Conservation (phyloP, 2,888 invertebrate genomes). For the Drosophila meridionalis region DNA sequence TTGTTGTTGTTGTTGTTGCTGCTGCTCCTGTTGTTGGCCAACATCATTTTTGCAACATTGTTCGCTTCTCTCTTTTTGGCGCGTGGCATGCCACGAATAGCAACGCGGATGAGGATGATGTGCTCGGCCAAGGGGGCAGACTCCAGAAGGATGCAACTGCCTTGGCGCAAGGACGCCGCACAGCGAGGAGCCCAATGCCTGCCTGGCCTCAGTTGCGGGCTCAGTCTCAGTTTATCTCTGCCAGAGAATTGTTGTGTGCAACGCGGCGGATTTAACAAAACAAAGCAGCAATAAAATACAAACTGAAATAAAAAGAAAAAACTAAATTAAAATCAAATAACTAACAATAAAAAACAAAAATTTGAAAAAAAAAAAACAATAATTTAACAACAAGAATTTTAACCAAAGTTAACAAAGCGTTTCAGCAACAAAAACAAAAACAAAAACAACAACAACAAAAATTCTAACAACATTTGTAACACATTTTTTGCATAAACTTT, state of each 20-base stretch:
- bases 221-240: constrained; percentile 81
- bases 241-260: constrained; percentile 80
- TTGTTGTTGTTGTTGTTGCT: constrained; percentile 14
- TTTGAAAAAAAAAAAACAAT: constrained; percentile 41
- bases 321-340: constrained; percentile 38
- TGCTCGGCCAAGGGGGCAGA: constrained; percentile 41
- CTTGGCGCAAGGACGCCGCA: constrained; percentile 47
- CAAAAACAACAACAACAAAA: constrained; percentile 15
- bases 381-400: constrained; percentile 71
- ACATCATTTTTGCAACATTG: constrained; percentile 66
- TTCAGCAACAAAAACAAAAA: constrained; percentile 67
- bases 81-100: constrained; percentile 41
- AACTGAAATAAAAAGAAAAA: constrained; percentile 17
- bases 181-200: constrained; percentile 35
- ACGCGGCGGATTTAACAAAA: constrained; percentile 71
- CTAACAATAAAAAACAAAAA: constrained; percentile 35
- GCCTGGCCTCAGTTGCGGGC: constrained; percentile 51
- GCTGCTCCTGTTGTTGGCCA: constrained; percentile 26
- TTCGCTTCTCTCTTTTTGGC: constrained; percentile 75
- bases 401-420: constrained; percentile 78
- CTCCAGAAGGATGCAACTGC: constrained; percentile 68
- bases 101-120: constrained; percentile 26
- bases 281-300: constrained; percentile 41
- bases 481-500: constrained; percentile 58
- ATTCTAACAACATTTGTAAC: constrained; percentile 51